These are phyloP conservation scores for Nebria salina DNA, from an alignment of 2,888 invertebrate genomes.

Conservation along the genomic window DNA sequence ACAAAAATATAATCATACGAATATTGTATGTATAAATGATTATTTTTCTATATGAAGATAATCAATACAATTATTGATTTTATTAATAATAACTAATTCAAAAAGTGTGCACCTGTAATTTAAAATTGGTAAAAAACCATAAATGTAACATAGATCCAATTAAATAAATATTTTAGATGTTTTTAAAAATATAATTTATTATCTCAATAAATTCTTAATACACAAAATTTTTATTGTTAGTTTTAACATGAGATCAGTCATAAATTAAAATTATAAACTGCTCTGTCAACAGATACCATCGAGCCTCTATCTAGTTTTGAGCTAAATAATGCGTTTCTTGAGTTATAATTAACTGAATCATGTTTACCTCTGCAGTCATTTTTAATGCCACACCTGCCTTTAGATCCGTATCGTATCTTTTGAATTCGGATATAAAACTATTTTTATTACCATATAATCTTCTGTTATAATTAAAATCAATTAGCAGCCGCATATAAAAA, in stretches of 20 bases:
- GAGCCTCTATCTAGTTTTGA: slow-evolving; percentile 9
- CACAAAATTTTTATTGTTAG: neutral
- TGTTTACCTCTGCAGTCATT: slow-evolving; percentile 40
- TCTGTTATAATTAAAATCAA: slow-evolving; percentile 34
- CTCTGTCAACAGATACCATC: neutral
- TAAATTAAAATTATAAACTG: neutral
- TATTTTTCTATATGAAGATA: no score
- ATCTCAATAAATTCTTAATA: neutral
- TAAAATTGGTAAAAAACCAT: no score
- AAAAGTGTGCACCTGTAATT: no score
- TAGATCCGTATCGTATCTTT: slow-evolving; percentile 29
- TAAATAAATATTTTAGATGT: neutral
- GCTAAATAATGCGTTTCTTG: slow-evolving; percentile 31
- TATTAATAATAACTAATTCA: no score
- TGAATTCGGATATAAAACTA: slow-evolving; percentile 36
- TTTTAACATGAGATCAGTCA: neutral
- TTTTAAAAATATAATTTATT: neutral
- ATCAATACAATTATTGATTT: no score
- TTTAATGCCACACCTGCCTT: slow-evolving; percentile 33
- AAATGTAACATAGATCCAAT: no score
- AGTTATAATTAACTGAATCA: slow-evolving; percentile 38
- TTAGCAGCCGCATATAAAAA: slow-evolving; percentile 29
- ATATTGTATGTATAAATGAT: no score
- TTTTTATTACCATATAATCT: slow-evolving; percentile 39
- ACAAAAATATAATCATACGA: no score